Base-by-base conservation (phyloP, 2,888 invertebrate species). In the Mimas tiliae region DNA sequence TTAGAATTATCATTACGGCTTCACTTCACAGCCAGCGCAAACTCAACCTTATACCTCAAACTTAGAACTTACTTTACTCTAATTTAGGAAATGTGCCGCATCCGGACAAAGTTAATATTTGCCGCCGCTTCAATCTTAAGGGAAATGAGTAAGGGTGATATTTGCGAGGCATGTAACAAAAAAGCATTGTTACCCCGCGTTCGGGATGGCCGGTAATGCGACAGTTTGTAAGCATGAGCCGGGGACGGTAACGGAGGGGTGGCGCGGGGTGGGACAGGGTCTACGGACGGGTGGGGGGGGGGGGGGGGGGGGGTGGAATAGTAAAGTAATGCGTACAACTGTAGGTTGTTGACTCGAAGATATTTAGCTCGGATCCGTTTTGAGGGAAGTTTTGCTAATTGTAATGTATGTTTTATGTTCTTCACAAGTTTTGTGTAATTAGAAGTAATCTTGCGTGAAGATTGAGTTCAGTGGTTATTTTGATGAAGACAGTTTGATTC, bases 221-320 rank as follows among this genome's bases (percentile, higher is more conserved):
- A 91, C 91, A 91, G 91, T 93, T 93, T 91, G 93, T 93, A 93
- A 92, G 93, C 93, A 93, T 93, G 92, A 93, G 91, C 89, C 88
- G 86, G 82, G 85, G 86, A 83, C 76, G 79, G 78, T 74, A 74
- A 76, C 83, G 80, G 79, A 76, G 72, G 74, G 70, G 71, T 67
- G 76, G 70, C 50, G 75, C 70, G 72, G 71, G 72, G 78, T 16
- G 69, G 65, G 68, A 68, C 64, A 19, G 42, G 58, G 33, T n/a
- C 19, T 3, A 11, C 80, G 78, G 76, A 72, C 74, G 69, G 71
- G 74, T 69, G 71, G 68, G 76, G 72, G 74, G 69, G 71, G 74
- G 69, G 71, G 68, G 77, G 69, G 51, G 75, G 70, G 71, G 72
- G 69, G 72, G 78, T 27, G 69, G 65, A 69, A 68, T 65, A 84